phyloP scores from a whole-genome alignment of 2,888 invertebrate genomes.

The Nemapogon koenigi region DNA sequence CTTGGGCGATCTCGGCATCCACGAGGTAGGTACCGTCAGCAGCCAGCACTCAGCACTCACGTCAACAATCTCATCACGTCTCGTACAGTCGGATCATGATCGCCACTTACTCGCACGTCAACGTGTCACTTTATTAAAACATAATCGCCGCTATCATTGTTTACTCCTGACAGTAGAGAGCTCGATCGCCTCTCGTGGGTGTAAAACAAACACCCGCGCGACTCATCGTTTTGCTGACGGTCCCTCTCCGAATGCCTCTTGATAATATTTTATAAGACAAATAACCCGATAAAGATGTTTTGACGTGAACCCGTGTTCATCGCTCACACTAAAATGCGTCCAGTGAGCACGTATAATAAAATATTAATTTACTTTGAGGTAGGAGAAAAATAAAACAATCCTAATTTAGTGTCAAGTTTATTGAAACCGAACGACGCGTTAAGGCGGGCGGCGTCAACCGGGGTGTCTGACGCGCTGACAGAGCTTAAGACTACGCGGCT shows the following conservation, averaged over 20 bases:
- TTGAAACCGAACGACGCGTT: conserved; percentile 57
- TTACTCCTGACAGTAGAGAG: conserved; percentile 53
- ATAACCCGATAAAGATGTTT: conserved; percentile 66
- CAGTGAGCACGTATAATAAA: conserved; percentile 59
- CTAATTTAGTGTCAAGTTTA: conserved; percentile 60
- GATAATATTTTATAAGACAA: conserved; percentile 66
- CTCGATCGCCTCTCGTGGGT: conserved; percentile 57
- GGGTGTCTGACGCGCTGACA: conserved; percentile 51
- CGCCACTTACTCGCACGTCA: conserved; percentile 5
- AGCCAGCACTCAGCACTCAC: conserved; percentile 26
- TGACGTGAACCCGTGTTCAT: conserved; percentile 65
- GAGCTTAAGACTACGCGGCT: conserved; percentile 50
- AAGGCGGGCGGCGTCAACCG: conserved; percentile 47
- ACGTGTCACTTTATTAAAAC: conserved; percentile 28
- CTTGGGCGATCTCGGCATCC: conserved; percentile 30
- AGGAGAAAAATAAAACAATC: conserved; percentile 46
- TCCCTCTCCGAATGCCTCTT: conserved; percentile 52
- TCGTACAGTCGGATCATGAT: too few species aligned
- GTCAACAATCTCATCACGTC: conserved; percentile 24
- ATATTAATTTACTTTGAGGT: conserved; percentile 52
- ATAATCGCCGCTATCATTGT: conserved; percentile 61
- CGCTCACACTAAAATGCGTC: conserved; percentile 63
- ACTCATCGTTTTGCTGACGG: conserved; percentile 60
- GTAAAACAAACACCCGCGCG: conserved; percentile 57
- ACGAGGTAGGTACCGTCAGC: conserved; percentile 37